Evolutionary conservation across 1,140 invertebrate species (phyloP), one percentile per base, ranked within the genome.

Genomic region (Diabrotica undecimpunctata): DNA sequence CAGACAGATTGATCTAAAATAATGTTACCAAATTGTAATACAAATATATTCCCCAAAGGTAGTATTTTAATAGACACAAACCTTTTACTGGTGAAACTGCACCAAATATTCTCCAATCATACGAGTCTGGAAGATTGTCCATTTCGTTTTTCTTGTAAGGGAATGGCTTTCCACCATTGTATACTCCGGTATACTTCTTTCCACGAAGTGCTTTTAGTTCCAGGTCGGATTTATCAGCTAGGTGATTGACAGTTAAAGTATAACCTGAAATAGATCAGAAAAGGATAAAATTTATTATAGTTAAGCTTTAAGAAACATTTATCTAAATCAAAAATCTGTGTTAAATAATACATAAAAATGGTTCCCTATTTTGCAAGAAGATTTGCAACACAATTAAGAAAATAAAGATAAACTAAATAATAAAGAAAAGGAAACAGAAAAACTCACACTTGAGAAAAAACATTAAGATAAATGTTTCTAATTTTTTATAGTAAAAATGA

Each of bases 11-110:
- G 94, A 86, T 97, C 93, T 76, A 59, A 51, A 70, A 71, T 46
- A 13, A 46, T 12, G n/a, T n/a, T 12, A 51, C 54, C 7, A 51
- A 36, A 25, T 4, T 25, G 25, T 25, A 46, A n/a, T 46, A 46
- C 3, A 8, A 46, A 46, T 6, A n/a, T 10, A 10, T 46, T 46
- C 8, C 41, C 41, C 41, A 4, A 46, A 25, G 4, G 25, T 25
- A 25, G 4, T 2, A 25, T 25, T 25, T 25, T 4, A 25, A 25
- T 50, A 7, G 12, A 6, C 0, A 37, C 9, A 41, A 61, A 91
- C 90, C 88, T 86, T 96, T 97, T 0, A 97, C 91, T 0, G 95
- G 95, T 1, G 93, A 97, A 0, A 98, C 95, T 70, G 95, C 96
- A 39, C 94, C 95, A 75, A 85, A 89, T 1, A 97, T 77, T 72